Percentiles rank a stretch among this genome's conserved stretches.
These are phyloP conservation scores for Linyphia triangularis DNA, from an alignment of 2,888 invertebrate genomes.

Conservation along the genomic window DNA sequence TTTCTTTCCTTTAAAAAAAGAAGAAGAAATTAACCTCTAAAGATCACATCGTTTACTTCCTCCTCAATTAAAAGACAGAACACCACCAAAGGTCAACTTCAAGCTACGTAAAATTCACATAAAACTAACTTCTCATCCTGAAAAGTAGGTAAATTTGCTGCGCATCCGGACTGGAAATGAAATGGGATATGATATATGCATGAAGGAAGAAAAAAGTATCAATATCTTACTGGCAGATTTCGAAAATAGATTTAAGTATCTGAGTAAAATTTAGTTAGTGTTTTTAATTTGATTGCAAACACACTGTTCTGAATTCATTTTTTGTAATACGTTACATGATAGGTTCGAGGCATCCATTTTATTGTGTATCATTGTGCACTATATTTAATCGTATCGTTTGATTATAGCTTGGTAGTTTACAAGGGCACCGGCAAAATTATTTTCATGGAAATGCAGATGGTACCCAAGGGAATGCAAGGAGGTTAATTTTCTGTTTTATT, in stretches of 20 bases:
- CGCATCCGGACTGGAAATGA: background rate
- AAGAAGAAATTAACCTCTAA: background rate
- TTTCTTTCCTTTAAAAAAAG: conserved; percentile 35
- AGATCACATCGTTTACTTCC: conserved; percentile 5
- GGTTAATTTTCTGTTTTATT: no score
- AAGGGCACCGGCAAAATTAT: no score
- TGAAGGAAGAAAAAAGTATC: conserved; percentile 35
- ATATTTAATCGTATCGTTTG: no score
- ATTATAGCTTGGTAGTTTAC: no score
- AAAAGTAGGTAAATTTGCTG: conserved; percentile 28
- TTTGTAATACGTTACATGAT: no score
- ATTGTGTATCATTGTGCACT: no score
- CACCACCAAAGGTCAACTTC: background rate
- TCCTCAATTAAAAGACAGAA: conserved; percentile 31
- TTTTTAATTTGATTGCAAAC: no score
- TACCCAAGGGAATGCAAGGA: no score
- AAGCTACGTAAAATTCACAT: background rate
- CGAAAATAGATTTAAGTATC: background rate
- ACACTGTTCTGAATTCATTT: background rate
- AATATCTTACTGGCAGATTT: background rate
- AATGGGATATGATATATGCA: conserved; percentile 10
- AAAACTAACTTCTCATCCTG: background rate
- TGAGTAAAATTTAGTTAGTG: background rate
- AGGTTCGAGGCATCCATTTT: no score
- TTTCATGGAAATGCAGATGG: no score